Conservation (phyloP, 2,797 vertebrate species). For the Chelmon rostratus region DNA sequence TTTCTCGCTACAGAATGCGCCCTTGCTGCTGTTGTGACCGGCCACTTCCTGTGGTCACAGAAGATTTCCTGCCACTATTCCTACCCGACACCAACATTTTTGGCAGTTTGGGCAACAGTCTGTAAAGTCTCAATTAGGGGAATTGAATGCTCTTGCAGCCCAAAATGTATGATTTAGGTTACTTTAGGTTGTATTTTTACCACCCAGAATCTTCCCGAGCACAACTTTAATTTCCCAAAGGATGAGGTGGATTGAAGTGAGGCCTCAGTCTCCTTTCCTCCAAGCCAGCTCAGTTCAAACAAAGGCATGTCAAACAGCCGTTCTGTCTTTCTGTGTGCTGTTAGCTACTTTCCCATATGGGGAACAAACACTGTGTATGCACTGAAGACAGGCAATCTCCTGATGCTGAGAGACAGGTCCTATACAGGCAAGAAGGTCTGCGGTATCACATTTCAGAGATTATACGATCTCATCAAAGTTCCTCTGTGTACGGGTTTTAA, state of each 20-base stretch:
- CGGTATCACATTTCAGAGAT: slow-evolving; percentile 43
- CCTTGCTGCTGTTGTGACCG: slow-evolving; percentile 34
- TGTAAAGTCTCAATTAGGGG: slow-evolving; percentile 15
- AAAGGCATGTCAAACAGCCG: slow-evolving; percentile 69
- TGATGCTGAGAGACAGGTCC: slow-evolving; percentile 33
- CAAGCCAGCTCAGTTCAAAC: slow-evolving; percentile 54
- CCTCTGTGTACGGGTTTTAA: background rate
- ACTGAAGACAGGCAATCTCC: slow-evolving; percentile 44
- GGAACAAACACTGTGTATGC: slow-evolving; percentile 72
- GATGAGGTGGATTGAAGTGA: slow-evolving; percentile 39
- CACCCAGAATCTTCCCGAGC: background rate
- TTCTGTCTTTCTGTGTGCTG: slow-evolving; percentile 53
- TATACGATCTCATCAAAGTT: slow-evolving; percentile 20
- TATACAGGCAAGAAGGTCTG: slow-evolving; percentile 28
- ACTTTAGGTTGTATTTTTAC: slow-evolving; percentile 42
- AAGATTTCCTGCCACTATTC: slow-evolving; percentile 48
- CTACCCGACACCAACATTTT: slow-evolving; percentile 30
- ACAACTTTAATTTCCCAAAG: slow-evolving; percentile 57
- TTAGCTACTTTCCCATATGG: slow-evolving; percentile 64
- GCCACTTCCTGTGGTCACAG: slow-evolving; percentile 67
- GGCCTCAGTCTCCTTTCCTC: slow-evolving; percentile 50
- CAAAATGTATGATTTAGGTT: slow-evolving; percentile 39
- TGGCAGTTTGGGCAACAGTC: slow-evolving; percentile 19
- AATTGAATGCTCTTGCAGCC: slow-evolving; percentile 11
- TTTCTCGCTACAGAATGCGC: slow-evolving; percentile 35